Conservation (phyloP, 2,797 vertebrate species). For the Nothura maculosa region DNA sequence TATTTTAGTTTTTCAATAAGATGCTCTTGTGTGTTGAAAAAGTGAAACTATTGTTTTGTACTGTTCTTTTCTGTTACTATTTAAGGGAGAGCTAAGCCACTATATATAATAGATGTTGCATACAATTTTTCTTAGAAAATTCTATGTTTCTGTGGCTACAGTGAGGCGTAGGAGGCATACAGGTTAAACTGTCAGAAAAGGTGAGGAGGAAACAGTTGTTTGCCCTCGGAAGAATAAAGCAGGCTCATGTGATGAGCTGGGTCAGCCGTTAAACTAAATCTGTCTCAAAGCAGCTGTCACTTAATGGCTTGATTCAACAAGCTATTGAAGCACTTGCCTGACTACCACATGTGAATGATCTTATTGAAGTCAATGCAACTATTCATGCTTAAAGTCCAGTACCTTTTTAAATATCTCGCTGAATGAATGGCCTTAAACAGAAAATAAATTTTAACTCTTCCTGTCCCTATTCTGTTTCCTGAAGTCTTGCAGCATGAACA, state of each 20-base stretch:
- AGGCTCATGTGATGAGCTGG: conserved; percentile 38
- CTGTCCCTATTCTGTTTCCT: conserved; percentile 11
- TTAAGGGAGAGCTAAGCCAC: conserved; percentile 76
- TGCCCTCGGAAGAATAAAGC: conserved; percentile 3
- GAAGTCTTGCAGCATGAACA: conserved; percentile 55
- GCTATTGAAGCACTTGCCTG: conserved; percentile 61
- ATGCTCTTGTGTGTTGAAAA: conserved; percentile 59
- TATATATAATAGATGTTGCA: conserved; percentile 66
- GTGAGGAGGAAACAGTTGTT: conserved; percentile 26
- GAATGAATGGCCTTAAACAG: conserved; percentile 69
- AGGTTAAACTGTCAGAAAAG: conserved; percentile 38
- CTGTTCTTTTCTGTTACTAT: conserved; percentile 73
- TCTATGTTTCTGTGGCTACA: conserved; percentile 53
- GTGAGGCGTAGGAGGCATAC: conserved; percentile 27
- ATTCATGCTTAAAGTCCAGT: conserved; percentile 43
- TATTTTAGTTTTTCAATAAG: conserved; percentile 78
- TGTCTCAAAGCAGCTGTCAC: conserved; percentile 12
- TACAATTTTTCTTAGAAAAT: conserved; percentile 47
- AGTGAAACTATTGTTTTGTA: conserved; percentile 57
- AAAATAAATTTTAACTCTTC: conserved; percentile 52
- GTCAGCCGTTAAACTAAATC: conserved; percentile 7
- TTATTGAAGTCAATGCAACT: conserved; percentile 32
- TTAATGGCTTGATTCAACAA: conserved; percentile 64
- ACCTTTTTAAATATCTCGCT: conserved; percentile 19
- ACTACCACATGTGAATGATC: conserved; percentile 44